A percentile compares a stretch with the other conserved stretches of the same genome.
phyloP scores from a whole-genome alignment of 2,888 invertebrate species.

The Eueremaeus valkanovi region DNA sequence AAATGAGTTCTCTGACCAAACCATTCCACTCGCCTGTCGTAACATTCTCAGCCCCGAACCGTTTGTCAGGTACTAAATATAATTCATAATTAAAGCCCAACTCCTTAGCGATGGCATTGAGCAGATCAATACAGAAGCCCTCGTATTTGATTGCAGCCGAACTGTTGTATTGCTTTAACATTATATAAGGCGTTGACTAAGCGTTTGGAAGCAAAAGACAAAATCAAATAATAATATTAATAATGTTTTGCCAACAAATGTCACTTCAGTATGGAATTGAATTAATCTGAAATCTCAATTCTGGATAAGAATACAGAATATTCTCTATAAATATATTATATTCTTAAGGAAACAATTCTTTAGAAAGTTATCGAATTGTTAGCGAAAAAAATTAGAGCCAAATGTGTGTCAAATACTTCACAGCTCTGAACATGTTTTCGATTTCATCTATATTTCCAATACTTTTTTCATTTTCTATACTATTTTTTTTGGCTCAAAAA shows the following conservation, averaged over 20 bases:
- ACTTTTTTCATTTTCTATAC: neutral
- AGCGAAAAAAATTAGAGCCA: too few relatives aligned
- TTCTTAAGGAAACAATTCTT: too few relatives aligned
- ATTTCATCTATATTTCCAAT: too few relatives aligned
- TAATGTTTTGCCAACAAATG: too few relatives aligned
- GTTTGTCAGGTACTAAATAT: slow-evolving; percentile 73
- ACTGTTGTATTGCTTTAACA: slow-evolving; percentile 59
- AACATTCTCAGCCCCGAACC: slow-evolving; percentile 68
- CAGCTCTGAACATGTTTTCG: neutral
- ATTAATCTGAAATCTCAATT: too few relatives aligned
- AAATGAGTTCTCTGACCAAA: slow-evolving; percentile 54
- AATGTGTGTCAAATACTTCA: too few relatives aligned
- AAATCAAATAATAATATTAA: neutral
- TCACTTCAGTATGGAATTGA: too few relatives aligned
- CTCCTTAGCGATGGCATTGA: slow-evolving; percentile 70
- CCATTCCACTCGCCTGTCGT: slow-evolving; percentile 54
- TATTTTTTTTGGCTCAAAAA: neutral
- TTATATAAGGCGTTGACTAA: slow-evolving; percentile 72
- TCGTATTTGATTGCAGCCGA: slow-evolving; percentile 61
- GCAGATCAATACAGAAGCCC: slow-evolving; percentile 85
- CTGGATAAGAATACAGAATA: too few relatives aligned
- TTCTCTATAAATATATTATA: too few relatives aligned
- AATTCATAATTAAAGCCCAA: slow-evolving; percentile 85
- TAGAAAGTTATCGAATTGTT: too few relatives aligned
- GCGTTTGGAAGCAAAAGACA: neutral